Evolutionary conservation across 2,113 vertebrate genomes (phyloP).

Genomic region (Eclectus roratus): DNA sequence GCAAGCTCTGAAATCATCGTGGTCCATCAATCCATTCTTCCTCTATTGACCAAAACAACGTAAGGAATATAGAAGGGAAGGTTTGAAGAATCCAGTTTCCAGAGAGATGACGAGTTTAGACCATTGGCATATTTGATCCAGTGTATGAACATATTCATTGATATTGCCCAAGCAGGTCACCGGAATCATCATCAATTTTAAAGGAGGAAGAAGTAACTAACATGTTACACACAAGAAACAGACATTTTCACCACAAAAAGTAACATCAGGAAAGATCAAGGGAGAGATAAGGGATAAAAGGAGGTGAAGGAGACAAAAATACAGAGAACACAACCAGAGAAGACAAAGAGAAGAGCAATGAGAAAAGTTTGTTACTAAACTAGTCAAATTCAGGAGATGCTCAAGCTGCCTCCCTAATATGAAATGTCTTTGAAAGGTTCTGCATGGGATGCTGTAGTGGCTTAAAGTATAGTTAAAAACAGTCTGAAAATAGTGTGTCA

Average conservation of each 20-base stretch:
- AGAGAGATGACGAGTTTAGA: neutral
- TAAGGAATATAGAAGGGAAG: neutral
- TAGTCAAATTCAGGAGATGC: neutral
- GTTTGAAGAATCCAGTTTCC: constrained; percentile 50
- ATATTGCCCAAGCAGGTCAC: neutral
- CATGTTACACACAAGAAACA: constrained; percentile 30
- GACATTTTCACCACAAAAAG: constrained; percentile 23
- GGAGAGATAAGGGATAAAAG: constrained; percentile 9
- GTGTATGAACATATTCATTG: neutral
- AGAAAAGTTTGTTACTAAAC: constrained; percentile 2
- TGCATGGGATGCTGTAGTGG: neutral
- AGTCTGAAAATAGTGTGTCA: neutral
- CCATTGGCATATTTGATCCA: constrained; percentile 7
- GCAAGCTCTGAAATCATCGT: constrained; percentile 96
- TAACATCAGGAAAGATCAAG: neutral
- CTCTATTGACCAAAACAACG: constrained; percentile 76
- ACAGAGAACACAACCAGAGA: constrained; percentile 1
- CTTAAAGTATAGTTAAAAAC: neutral
- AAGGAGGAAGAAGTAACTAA: constrained; percentile 33
- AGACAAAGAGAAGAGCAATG: constrained; percentile 14
- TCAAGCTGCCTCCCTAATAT: neutral
- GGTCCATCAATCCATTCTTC: constrained; percentile 98
- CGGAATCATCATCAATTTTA: constrained; percentile 7
- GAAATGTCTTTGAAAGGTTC: neutral
- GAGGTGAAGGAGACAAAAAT: neutral